Base-by-base conservation (phyloP, 2,797 vertebrate genomes). In the Antrozous pallidus region DNA sequence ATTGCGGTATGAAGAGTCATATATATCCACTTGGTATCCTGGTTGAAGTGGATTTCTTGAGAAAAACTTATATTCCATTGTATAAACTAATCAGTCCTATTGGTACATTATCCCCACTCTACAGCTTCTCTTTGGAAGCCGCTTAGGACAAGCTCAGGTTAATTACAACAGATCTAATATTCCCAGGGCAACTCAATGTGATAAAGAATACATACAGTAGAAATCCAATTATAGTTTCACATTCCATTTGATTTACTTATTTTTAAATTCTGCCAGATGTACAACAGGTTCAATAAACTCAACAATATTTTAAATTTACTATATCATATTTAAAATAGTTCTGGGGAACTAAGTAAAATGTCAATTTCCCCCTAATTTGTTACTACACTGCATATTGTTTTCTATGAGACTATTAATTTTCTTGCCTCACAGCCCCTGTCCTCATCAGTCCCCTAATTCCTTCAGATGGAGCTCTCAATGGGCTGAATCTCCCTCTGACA, bases 281-380 rank as follows among this genome's bases (percentile, higher is more conserved):
- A 77, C 95, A 97, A 95, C 95, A 73, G 28, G 42, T 96, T 85
- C 71, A 65, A 75, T 94, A 84, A 84, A 16, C 75, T 94, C 51
- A 1, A 71, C 74, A 92, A 88, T 47, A 18, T 80, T 31, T 90
- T n/a, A 81, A 96, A 95, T 91, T 3, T 56, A 77, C 51, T 73
- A 58, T 84, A 80, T 92, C 92, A 93, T 92, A 91, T 94, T 93
- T 81, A 89, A 97, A 82, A 42, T 14, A 95, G 88, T 96, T 95
- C 89, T n/a, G 47, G 63, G 45, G 10, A 95, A 28, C 80, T 86
- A 88, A 97, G 91, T 73, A 90, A 96, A 97, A 77, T 0, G 82
- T 77, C 56, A 73, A 51, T 84, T 87, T 95, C 54, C 63, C 3
- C 9, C 9, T 92, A 45, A 95, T 94, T 93, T 71, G 47, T 95